A percentile compares a stretch with the other conserved stretches of the same genome.
Conservation (phyloP, 2,888 invertebrate species). For the Sisyra terminalis region DNA sequence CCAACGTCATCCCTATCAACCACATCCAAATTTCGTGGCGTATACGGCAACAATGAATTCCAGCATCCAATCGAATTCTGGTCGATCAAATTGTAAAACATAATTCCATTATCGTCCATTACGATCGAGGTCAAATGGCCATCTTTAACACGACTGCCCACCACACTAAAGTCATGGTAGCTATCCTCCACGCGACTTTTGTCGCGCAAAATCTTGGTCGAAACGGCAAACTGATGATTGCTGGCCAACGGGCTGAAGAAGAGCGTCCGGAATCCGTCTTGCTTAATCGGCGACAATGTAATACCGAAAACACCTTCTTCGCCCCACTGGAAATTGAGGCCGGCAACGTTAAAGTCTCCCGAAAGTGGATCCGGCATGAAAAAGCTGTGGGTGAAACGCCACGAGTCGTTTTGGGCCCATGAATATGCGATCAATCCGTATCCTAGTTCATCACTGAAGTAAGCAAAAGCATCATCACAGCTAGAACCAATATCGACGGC, state of each 20-base stretch:
- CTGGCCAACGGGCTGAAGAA: slow-evolving; percentile 69
- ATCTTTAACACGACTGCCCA: slow-evolving; percentile 47
- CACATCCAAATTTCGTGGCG: slow-evolving; percentile 46
- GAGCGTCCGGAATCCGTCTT: slow-evolving; percentile 51
- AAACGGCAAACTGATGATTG: slow-evolving; percentile 61
- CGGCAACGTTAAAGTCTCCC: slow-evolving; percentile 63
- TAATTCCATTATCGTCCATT: slow-evolving; percentile 57
- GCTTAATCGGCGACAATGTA: slow-evolving; percentile 45
- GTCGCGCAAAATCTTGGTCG: slow-evolving; percentile 54
- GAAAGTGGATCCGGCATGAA: slow-evolving; percentile 68
- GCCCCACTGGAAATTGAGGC: slow-evolving; percentile 73
- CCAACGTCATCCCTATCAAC: slow-evolving; percentile 60
- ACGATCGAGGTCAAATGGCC: slow-evolving; percentile 57
- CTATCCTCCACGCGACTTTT: slow-evolving; percentile 47
- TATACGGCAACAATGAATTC: slow-evolving; percentile 49
- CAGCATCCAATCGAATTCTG: slow-evolving; percentile 73
- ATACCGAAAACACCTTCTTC: slow-evolving; percentile 70
- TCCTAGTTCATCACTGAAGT: slow-evolving; percentile 67
- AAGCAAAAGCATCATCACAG: slow-evolving; percentile 63
- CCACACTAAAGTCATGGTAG: slow-evolving; percentile 50
- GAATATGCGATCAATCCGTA: slow-evolving; percentile 69
- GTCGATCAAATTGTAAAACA: slow-evolving; percentile 63
- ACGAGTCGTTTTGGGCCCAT: slow-evolving; percentile 57
- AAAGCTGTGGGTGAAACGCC: slow-evolving; percentile 63
- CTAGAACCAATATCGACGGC: slow-evolving; percentile 59